phyloP scores from a whole-genome alignment of 2,113 vertebrate species.

The Toxostoma redivivum region DNA sequence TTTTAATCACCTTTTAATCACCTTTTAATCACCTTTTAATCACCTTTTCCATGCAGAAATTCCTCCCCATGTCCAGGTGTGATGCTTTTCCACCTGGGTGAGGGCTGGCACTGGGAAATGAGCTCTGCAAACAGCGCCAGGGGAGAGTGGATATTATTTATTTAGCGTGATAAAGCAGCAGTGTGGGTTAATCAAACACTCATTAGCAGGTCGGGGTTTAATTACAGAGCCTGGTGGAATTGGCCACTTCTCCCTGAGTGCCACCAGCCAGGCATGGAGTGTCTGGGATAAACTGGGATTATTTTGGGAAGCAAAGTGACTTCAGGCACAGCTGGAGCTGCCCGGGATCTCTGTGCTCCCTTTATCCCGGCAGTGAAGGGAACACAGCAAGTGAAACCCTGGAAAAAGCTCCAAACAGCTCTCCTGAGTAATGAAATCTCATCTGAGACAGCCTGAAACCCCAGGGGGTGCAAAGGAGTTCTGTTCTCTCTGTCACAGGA shows the following conservation, averaged over 20 bases:
- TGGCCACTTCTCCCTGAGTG: neutral
- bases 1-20: too few species aligned
- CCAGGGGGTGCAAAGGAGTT: neutral
- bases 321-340: neutral
- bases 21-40: too few species aligned
- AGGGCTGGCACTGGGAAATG: neutral
- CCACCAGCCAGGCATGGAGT: neutral
- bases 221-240: neutral
- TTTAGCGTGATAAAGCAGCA: neutral
- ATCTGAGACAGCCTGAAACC: neutral
- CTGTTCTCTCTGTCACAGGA: neutral
- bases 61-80: accelerated
- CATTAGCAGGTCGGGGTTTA: conserved; percentile 27
- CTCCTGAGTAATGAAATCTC: neutral
- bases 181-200: conserved; percentile 14
- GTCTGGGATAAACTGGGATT: neutral
- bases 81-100: neutral
- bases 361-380: neutral
- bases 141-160: neutral
- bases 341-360: neutral
- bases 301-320: neutral
- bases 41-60: neutral
- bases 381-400: neutral
- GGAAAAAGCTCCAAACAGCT: neutral
- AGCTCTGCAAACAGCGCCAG: neutral